Conservation (phyloP, 2,113 vertebrate genomes). For the Pyrgilauda ruficollis region DNA sequence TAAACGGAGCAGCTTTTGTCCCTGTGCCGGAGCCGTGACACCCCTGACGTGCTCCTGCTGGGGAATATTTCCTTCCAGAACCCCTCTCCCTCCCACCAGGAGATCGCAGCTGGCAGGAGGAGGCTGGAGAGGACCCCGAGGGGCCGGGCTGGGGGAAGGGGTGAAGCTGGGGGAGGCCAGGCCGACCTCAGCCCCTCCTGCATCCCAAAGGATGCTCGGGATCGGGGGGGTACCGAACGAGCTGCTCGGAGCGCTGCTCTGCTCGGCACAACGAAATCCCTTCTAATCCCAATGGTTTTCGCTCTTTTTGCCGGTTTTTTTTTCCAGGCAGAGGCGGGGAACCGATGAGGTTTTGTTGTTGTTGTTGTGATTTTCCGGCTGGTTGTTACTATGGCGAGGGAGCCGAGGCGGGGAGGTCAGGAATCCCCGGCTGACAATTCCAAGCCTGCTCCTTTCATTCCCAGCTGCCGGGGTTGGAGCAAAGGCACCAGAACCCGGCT, state of each 20-base stretch:
- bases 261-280: not conserved
- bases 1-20: not conserved
- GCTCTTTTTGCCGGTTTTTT: not conserved
- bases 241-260: not conserved
- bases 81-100: not conserved
- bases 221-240: accelerated
- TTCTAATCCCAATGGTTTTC: accelerated
- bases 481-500: not conserved
- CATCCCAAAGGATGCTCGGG: not conserved
- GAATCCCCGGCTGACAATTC: not conserved
- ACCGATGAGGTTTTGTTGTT: not conserved
- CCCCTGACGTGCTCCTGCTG: not conserved
- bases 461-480: not conserved
- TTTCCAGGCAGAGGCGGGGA: not conserved
- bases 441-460: not conserved
- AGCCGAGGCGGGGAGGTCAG: conserved; percentile 9
- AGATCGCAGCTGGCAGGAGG: not conserved
- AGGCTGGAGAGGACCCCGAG: not conserved
- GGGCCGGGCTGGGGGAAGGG: not conserved
- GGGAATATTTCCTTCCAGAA: not conserved
- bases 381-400: conserved; percentile 47
- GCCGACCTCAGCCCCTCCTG: accelerated
- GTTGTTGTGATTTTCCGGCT: not conserved
- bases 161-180: not conserved
- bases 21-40: not conserved